A percentile compares a stretch with the other conserved stretches of the same genome.
Conservation (phyloP, 1,140 invertebrate genomes). For the Bombus pyrosoma region DNA sequence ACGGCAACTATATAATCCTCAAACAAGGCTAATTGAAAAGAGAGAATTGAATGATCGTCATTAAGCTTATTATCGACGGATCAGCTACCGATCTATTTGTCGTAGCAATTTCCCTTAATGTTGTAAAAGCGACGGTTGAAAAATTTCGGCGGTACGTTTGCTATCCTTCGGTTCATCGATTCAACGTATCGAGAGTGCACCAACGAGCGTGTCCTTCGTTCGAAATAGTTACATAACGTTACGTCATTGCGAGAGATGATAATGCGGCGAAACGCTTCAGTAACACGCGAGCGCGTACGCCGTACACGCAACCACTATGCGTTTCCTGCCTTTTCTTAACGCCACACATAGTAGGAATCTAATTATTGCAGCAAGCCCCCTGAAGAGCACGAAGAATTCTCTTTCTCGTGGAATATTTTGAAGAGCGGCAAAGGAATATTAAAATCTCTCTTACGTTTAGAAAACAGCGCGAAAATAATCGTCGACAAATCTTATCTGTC, state of each 20-base stretch:
- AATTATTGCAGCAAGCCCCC: too few species aligned
- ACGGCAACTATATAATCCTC: background rate
- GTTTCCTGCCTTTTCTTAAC: background rate
- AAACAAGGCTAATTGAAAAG: background rate
- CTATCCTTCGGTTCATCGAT: background rate
- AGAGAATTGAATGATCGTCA: background rate
- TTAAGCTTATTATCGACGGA: background rate
- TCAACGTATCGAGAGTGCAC: background rate
- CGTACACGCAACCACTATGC: background rate
- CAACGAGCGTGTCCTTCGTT: background rate
- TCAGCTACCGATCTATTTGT: background rate
- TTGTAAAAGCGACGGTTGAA: background rate
- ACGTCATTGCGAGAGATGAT: background rate
- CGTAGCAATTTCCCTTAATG: too few species aligned
- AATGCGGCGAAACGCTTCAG: background rate
- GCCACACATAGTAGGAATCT: too few species aligned
- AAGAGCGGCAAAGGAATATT: too few species aligned
- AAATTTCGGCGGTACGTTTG: background rate
- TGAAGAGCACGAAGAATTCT: too few species aligned
- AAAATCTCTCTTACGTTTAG: too few species aligned
- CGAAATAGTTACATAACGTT: background rate
- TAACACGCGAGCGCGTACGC: background rate
- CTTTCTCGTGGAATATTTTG: too few species aligned
- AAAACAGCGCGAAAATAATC: too few species aligned
- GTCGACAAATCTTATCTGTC: too few species aligned